phyloP scores from a whole-genome alignment of 2,888 invertebrate genomes.

The Caenorhabditis sulstoni region DNA sequence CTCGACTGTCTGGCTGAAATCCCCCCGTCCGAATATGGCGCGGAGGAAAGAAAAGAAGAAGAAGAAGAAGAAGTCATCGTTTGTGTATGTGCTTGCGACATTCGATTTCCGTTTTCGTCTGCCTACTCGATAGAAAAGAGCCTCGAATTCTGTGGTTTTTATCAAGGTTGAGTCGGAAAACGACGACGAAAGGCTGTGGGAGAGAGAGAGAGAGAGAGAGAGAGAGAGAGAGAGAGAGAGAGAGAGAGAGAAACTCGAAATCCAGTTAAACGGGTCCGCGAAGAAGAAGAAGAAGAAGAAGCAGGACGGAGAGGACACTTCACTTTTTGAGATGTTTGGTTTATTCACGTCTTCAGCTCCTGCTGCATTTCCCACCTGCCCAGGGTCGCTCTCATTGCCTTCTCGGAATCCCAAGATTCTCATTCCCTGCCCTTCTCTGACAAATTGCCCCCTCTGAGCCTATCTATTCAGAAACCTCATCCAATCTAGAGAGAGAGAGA shows the following conservation, averaged over 20 bases:
- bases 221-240: slow-evolving; percentile 4
- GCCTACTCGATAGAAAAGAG: neutral
- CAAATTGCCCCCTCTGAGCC: neutral
- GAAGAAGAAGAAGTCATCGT: neutral
- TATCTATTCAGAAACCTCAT: too few species aligned
- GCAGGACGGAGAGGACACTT: slow-evolving; percentile 28
- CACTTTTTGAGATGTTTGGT: slow-evolving; percentile 56
- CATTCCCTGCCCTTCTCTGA: neutral
- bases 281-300: slow-evolving; percentile 15
- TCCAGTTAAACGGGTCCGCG: slow-evolving; percentile 54
- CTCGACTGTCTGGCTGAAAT: slow-evolving; percentile 29
- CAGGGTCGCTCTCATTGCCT: neutral
- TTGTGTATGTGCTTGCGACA: slow-evolving; percentile 17
- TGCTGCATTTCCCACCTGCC: slow-evolving; percentile 36
- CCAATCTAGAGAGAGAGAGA: neutral
- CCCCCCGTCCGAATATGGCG: neutral
- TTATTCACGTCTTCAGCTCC: slow-evolving; percentile 27
- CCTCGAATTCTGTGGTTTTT: slow-evolving; percentile 13
- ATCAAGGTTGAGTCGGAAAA: slow-evolving; percentile 40
- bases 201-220: slow-evolving; percentile 16
- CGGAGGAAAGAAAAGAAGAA: neutral
- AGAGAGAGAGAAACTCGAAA: slow-evolving; percentile 18
- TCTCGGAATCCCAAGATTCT: neutral
- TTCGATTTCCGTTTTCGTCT: slow-evolving; percentile 49
- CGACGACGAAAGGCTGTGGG: slow-evolving; percentile 2